Evolutionary conservation across 2,797 vertebrate species (phyloP), one percentile per base, ranked within the genome.

Genomic region (Dromococcyx pavoninus): DNA sequence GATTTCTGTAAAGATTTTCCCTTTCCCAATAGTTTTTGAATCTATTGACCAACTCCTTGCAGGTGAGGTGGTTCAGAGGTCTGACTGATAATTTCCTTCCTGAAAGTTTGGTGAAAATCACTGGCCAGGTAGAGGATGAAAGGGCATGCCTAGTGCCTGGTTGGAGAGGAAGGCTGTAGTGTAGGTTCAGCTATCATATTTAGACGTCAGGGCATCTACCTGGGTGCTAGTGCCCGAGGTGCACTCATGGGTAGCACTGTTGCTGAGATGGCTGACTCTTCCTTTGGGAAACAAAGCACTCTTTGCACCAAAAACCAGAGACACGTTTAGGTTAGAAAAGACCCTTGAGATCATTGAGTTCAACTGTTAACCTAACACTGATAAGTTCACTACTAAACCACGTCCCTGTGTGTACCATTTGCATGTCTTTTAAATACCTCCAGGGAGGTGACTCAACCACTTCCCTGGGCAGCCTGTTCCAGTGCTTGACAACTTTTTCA

Each of bases 1-100:
- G 72, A 54, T 88, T 96, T 84, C 46, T 92, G 0, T 61, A 89
- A 86, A 91, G 76, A 37, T 80, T 86, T 94, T 91, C 65, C 28
- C 35, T 94, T 94, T 94, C 64, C 43, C 56, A 48, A 48, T 89
- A 18, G 23, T 70, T 77, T 86, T 92, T 85, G 13, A 41, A 88
- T 94, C 54, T 14, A 4, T 15, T 86, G 58, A 75, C 37, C 33
- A 77, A 11, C 18, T 88, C n/a, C 37, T 22, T 78, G 58, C 73
- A 50, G 72, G 53, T 91, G 17, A 17, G 19, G 32, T 81, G 58
- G 17, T 81, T 35, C 39, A 88, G 73, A 71, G 25, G 15, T 84
- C 62, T 93, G 64, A 62, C 35, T 4, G 6, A 32, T 39, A 6
- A 67, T 57, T 80, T 93, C 30, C 21, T 79, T 67, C 24, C 30